Percentiles rank a stretch among this genome's conserved stretches.
Conservation (phyloP, 2,113 vertebrate genomes). For the Actinemys pallida region DNA sequence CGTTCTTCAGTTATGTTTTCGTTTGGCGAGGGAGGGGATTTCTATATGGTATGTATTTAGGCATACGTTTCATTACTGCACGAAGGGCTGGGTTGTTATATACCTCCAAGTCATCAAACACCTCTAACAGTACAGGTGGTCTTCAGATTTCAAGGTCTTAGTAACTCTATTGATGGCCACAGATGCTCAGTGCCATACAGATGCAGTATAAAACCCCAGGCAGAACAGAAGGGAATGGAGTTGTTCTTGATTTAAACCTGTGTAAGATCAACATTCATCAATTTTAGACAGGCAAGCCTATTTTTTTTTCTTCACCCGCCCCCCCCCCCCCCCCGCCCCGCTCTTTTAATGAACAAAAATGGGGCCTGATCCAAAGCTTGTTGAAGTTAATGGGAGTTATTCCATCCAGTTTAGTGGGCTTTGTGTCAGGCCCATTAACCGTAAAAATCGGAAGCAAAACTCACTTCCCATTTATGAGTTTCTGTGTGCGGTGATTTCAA, state of each 20-base stretch:
- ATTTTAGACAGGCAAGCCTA: background rate
- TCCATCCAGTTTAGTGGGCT: background rate
- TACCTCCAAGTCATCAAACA: background rate
- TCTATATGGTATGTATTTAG: background rate
- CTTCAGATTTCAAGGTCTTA: no score
- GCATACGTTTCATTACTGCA: background rate
- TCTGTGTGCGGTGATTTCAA: background rate
- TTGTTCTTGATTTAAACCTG: background rate
- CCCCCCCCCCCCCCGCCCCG: accelerated
- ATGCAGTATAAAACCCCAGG: accelerated
- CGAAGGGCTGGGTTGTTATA: background rate
- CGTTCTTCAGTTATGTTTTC: background rate
- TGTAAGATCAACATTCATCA: background rate
- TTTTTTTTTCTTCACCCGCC: background rate
- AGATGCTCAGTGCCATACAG: background rate
- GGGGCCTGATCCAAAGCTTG: background rate
- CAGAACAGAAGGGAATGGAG: accelerated
- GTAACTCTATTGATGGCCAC: background rate
- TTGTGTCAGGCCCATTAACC: accelerated
- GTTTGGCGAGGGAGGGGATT: background rate
- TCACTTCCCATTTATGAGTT: accelerated
- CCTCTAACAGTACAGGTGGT: background rate
- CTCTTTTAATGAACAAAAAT: accelerated
- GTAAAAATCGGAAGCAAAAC: accelerated
- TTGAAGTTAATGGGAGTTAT: background rate